phyloP scores from a whole-genome alignment of 2,888 invertebrate genomes.

The Pedicia rivosa region DNA sequence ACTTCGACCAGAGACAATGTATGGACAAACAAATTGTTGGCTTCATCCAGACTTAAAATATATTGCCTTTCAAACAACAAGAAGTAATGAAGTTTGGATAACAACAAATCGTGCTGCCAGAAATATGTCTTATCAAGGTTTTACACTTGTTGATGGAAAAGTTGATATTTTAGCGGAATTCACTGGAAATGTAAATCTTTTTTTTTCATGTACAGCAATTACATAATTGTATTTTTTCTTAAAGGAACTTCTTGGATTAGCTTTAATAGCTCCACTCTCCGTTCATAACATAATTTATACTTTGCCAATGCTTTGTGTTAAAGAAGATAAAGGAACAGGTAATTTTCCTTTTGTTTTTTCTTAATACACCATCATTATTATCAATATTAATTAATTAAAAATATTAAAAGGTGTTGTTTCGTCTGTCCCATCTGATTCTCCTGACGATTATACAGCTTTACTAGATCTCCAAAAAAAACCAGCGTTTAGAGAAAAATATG shows the following conservation, averaged over 20 bases:
- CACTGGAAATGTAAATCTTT: no score
- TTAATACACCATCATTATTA: no score
- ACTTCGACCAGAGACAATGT: conserved; percentile 98
- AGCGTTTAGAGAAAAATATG: conserved; percentile 83
- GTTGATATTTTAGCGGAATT: conserved; percentile 52
- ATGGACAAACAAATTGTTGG: conserved; percentile 99
- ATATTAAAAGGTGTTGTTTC: no score
- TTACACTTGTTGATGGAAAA: conserved; percentile 65
- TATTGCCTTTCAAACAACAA: conserved; percentile 62
- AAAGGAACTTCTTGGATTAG: conserved; percentile 68
- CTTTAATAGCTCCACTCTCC: conserved; percentile 72
- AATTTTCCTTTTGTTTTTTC: no score
- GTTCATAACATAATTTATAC: conserved; percentile 73
- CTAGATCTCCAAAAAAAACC: conserved; percentile 90
- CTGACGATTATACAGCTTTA: conserved; percentile 95
- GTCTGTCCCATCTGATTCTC: conserved; percentile 96
- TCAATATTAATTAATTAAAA: no score
- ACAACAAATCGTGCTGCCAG: conserved; percentile 77
- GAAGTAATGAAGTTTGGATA: conserved; percentile 62
- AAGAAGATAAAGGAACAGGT: conserved; percentile 96
- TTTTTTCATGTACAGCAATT: no score
- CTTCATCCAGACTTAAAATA: conserved; percentile 89
- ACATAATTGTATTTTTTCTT: no score
- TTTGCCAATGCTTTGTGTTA: conserved; percentile 94
- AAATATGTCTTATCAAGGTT: conserved; percentile 93